phyloP scores from a whole-genome alignment of 2,797 vertebrate genomes.

The Syngnathus acus region DNA sequence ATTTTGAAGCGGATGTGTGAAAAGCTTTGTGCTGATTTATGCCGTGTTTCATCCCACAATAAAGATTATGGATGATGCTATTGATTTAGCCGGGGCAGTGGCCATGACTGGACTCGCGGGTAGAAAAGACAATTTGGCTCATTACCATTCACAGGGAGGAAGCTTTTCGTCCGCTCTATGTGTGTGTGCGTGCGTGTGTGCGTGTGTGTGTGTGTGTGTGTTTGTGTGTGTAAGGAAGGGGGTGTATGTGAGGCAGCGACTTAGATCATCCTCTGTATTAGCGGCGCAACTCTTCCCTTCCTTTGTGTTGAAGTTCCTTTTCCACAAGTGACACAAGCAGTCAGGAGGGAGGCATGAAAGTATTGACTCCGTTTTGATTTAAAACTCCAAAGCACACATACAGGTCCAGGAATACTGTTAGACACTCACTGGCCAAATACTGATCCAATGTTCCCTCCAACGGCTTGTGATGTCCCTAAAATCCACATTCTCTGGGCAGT shows the following conservation, averaged over 20 bases:
- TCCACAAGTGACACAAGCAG: slow-evolving; percentile 35
- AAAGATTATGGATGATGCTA: slow-evolving; percentile 73
- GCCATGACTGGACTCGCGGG: slow-evolving; percentile 66
- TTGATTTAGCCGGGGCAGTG: slow-evolving; percentile 59
- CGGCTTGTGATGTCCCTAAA: too few relatives aligned
- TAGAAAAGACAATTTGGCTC: slow-evolving; percentile 60
- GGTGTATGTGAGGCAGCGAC: slow-evolving; percentile 30
- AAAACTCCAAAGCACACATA: slow-evolving; percentile 25
- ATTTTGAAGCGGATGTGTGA: slow-evolving; percentile 56
- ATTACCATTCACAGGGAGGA: slow-evolving; percentile 60
- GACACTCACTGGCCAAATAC: neutral
- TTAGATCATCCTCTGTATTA: slow-evolving; percentile 60
- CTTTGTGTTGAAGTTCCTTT: slow-evolving; percentile 47
- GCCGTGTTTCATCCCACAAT: slow-evolving; percentile 69
- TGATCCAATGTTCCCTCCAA: neutral
- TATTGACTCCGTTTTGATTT: slow-evolving; percentile 67
- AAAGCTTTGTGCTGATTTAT: slow-evolving; percentile 67
- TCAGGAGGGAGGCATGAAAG: slow-evolving; percentile 49
- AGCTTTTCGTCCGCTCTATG: slow-evolving; percentile 21
- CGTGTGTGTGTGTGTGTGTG: slow-evolving; percentile 22
- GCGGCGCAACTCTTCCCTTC: slow-evolving; percentile 38
- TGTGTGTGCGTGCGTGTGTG: slow-evolving; percentile 20
- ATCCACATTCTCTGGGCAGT: too few relatives aligned
- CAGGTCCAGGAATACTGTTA: neutral
- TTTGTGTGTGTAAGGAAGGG: slow-evolving; percentile 6